Base-by-base conservation (phyloP, 2,113 vertebrate genomes). In the Centropristis striata region DNA sequence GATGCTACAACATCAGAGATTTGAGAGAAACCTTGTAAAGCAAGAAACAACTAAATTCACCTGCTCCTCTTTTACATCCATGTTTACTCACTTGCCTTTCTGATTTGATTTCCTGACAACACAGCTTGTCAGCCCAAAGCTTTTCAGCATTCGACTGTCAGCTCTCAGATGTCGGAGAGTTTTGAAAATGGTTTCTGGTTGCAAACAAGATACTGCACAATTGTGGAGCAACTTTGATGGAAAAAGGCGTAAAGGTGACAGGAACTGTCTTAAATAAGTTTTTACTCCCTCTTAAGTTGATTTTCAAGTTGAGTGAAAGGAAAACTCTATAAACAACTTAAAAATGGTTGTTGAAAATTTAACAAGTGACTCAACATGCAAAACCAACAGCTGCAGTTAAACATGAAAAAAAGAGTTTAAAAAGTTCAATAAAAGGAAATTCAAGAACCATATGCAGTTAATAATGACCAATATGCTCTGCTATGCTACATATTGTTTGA, bases 21-120 rank as follows among this genome's bases (percentile, higher is more conserved):
- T 44, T 36, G 2, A 78, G 57, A 76, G 20, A 23, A 36, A 54
- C 49, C 28, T 47, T 58, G 25, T 27, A 64, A 77, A 58, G 42
- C 54, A 10, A 39, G 49, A 37, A 68, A 74, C 44, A 44, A 28
- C 68, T n/a, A 49, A 61, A 73, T 46, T 71, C 42, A 57, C 67
- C 71, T n/a, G 46, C 11, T 71, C 55, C 57, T 53, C 50, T 65
- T 54, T 84, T 74, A 74, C 81, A 71, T 72, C 47, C 27, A 20
- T 78, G 72, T 89, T 78, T 86, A 42, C 78, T 78, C 50, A 28
- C 76, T 64, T 76, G 47, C 25, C 59, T 1, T 57, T 42, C 39
- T 46, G 65, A 83, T 81, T 81, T 81, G 63, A 88, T 85, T 90
- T 80, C 73, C 66, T 49, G 57, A 77, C 81, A 81, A 28, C 42